Conservation (phyloP, 2,113 vertebrate genomes). For the Struthidea cinerea region DNA sequence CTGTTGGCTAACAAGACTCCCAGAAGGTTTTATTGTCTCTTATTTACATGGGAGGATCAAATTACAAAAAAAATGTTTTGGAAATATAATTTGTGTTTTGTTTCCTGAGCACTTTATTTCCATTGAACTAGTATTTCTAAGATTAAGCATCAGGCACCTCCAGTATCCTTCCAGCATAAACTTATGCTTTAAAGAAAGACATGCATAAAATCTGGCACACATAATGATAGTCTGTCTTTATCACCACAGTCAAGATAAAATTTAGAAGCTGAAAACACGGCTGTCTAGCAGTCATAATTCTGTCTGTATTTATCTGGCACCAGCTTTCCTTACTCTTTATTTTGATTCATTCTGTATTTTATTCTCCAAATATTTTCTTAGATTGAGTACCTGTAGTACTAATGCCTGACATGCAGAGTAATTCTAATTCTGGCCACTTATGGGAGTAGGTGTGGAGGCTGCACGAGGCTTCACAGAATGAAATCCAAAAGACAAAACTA, state of each 20-base stretch:
- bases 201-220: neutral
- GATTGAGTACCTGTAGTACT: neutral
- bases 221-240: constrained; percentile 29
- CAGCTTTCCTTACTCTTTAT: neutral
- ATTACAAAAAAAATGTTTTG: constrained; percentile 59
- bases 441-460: neutral
- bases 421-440: neutral
- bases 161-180: constrained; percentile 49
- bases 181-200: constrained; percentile 4
- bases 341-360: constrained; percentile 4
- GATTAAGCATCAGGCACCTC: constrained; percentile 8
- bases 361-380: constrained; percentile 19
- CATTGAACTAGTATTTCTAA: constrained; percentile 24
- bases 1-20: constrained; percentile 57
- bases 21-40: constrained; percentile 54
- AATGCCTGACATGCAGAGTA: neutral
- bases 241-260: constrained; percentile 20
- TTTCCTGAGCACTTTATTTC: constrained; percentile 39
- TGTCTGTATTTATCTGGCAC: constrained; percentile 33
- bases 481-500: neutral
- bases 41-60: constrained; percentile 65
- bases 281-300: constrained; percentile 44
- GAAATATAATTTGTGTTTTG: constrained; percentile 52
- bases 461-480: neutral
- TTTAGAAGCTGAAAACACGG: constrained; percentile 34